A percentile compares a stretch with the other conserved stretches of the same genome.
phyloP scores from a whole-genome alignment of 2,888 invertebrate species.

The Stenoptilia bipunctidactyla region DNA sequence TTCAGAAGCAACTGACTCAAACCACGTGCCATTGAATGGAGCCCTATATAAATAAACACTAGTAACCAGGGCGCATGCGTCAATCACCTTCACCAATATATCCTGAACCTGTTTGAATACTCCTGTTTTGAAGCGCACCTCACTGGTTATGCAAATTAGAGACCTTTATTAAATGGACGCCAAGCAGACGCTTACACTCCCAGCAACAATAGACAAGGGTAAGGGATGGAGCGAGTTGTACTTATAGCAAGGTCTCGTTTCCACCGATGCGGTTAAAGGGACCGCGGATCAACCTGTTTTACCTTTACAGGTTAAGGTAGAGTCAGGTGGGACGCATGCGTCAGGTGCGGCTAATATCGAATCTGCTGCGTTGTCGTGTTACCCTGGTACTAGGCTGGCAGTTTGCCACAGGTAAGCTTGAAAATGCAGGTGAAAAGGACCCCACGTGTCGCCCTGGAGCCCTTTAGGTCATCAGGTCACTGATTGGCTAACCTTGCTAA shows the following conservation, averaged over 20 bases:
- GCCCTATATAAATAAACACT: slow-evolving; percentile 9
- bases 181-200: not conserved
- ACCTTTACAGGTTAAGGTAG: slow-evolving; percentile 2
- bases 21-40: slow-evolving; percentile 28
- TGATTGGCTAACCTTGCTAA: too few relatives aligned
- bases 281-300: not conserved
- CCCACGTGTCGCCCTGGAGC: slow-evolving; percentile 21
- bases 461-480: too few relatives aligned
- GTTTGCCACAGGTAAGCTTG: slow-evolving; percentile 69
- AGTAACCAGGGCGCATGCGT: slow-evolving; percentile 28
- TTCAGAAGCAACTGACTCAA: slow-evolving; percentile 1
- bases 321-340: slow-evolving; percentile 61
- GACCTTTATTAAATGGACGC: not conserved
- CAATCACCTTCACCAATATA: slow-evolving; percentile 20
- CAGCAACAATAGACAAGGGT: not conserved
- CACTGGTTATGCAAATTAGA: not conserved
- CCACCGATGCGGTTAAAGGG: not conserved
- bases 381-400: slow-evolving; percentile 67
- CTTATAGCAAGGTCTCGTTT: not conserved
- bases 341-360: slow-evolving; percentile 34
- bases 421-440: slow-evolving; percentile 45
- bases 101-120: slow-evolving; percentile 19
- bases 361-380: slow-evolving; percentile 34
- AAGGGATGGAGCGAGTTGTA: not conserved
- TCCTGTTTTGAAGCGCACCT: not conserved